Conservation (phyloP, 2,113 vertebrate species). For the Craseonycteris thonglongyai region DNA sequence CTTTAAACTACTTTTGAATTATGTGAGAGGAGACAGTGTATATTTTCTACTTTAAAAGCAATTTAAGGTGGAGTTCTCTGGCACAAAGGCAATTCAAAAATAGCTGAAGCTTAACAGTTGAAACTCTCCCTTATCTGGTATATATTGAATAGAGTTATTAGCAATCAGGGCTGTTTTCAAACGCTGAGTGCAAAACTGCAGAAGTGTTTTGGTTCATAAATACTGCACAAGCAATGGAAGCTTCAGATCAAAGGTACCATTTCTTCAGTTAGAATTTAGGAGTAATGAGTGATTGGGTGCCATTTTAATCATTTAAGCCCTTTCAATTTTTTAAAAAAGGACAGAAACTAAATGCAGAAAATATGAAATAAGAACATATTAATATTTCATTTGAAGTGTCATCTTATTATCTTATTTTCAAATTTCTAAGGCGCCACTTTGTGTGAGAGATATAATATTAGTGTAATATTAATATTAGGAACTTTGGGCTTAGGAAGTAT, state of each 20-base stretch:
- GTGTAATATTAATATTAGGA: background rate
- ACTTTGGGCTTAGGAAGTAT: background rate
- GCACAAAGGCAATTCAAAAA: slow-evolving; percentile 51
- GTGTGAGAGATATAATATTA: background rate
- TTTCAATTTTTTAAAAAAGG: background rate
- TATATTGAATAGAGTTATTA: slow-evolving; percentile 29
- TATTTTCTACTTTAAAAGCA: slow-evolving; percentile 55
- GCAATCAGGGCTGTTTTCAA: slow-evolving; percentile 28
- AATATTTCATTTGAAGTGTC: background rate
- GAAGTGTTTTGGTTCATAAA: slow-evolving; percentile 13
- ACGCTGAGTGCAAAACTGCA: background rate
- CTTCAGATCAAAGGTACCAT: background rate
- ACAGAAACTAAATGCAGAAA: background rate
- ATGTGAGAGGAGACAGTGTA: slow-evolving; percentile 10
- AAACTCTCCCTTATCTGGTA: background rate
- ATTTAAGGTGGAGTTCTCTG: slow-evolving; percentile 52
- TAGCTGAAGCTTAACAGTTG: slow-evolving; percentile 37
- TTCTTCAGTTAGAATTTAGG: background rate
- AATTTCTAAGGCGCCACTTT: background rate
- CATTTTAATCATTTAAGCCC: background rate
- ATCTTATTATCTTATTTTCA: background rate
- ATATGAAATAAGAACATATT: background rate
- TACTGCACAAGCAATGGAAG: background rate
- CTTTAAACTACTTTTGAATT: slow-evolving; percentile 46
- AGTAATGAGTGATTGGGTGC: background rate